Evolutionary conservation across 2,797 vertebrate genomes (phyloP).

Genomic region (Pipistrellus pipistrellus): DNA sequence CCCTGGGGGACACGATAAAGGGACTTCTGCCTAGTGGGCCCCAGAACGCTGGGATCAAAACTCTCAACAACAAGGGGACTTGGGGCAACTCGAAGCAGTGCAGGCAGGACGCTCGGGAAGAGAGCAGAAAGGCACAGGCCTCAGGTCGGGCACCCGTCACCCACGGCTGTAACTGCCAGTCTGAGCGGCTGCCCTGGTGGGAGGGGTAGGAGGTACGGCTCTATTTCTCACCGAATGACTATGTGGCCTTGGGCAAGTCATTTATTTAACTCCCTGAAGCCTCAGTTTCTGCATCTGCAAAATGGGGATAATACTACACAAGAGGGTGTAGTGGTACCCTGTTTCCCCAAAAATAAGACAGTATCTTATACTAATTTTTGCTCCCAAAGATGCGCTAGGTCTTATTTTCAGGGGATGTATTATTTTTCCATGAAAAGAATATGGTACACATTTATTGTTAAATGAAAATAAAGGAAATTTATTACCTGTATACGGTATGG

Average conservation of each 20-base stretch:
- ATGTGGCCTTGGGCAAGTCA: not conserved
- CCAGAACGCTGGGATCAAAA: not conserved
- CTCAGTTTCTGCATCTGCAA: conserved; percentile 2
- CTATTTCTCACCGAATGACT: not conserved
- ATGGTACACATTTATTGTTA: too few species aligned
- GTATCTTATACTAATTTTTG: too few species aligned
- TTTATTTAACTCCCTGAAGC: not conserved
- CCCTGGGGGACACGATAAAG: not conserved
- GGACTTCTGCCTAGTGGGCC: not conserved
- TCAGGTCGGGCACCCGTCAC: not conserved
- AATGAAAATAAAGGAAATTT: too few species aligned
- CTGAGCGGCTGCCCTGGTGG: not conserved
- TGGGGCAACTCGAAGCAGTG: not conserved
- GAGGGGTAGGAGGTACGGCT: not conserved
- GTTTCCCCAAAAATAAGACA: too few species aligned
- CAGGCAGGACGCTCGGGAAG: not conserved
- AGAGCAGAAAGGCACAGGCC: not conserved
- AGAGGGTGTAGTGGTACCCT: not conserved
- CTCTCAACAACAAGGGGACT: not conserved
- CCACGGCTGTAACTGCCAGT: not conserved
- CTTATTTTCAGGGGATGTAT: too few species aligned
- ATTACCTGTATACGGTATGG: too few species aligned
- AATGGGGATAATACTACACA: not conserved
- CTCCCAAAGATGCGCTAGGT: too few species aligned
- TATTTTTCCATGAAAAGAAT: too few species aligned